Evolutionary conservation across 92 coral and sea anemone species (phyloP).

Genomic region (Diadumene lineata): DNA sequence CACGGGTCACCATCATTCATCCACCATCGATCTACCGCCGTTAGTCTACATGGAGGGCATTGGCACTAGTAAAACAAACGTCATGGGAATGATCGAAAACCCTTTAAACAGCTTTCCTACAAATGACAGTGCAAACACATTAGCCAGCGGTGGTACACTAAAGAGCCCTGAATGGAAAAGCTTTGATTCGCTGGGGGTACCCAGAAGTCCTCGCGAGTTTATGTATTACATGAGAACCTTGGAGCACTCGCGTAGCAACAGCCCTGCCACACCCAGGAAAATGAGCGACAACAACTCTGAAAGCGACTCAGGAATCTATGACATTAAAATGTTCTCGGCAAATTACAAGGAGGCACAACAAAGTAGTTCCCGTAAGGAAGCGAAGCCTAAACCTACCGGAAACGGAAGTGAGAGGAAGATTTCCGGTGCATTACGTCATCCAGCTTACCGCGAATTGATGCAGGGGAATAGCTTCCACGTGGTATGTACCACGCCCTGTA

Average conservation of each 20-base stretch:
- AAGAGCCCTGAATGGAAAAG: slow-evolving; percentile 30
- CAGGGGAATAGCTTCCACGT: slow-evolving; percentile 49
- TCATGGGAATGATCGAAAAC: slow-evolving; percentile 46
- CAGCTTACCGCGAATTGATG: slow-evolving; percentile 48
- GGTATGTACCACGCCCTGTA: slow-evolving; percentile 54
- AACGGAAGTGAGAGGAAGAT: slow-evolving; percentile 23
- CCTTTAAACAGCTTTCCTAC: slow-evolving; percentile 24
- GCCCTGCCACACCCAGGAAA: slow-evolving; percentile 3
- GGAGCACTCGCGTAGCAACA: slow-evolving; percentile 26
- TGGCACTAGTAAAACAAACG: slow-evolving; percentile 16
- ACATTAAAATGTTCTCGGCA: slow-evolving; percentile 33
- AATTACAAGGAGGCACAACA: slow-evolving; percentile 20
- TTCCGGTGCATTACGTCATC: slow-evolving; percentile 46
- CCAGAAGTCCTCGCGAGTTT: slow-evolving; percentile 50
- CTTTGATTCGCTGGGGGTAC: slow-evolving; percentile 38
- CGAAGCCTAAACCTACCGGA: not conserved
- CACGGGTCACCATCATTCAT: slow-evolving; percentile 35
- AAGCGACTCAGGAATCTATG: slow-evolving; percentile 23
- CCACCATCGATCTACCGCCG: slow-evolving; percentile 49
- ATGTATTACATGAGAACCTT: slow-evolving; percentile 46
- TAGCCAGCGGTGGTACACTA: not conserved
- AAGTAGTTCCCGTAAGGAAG: slow-evolving; percentile 13
- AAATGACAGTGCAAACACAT: slow-evolving; percentile 3
- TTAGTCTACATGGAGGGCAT: slow-evolving; percentile 26
- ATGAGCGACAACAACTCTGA: slow-evolving; percentile 9